Evolutionary conservation across 2,797 vertebrate genomes (phyloP).

Genomic region (Choloepus didactylus): DNA sequence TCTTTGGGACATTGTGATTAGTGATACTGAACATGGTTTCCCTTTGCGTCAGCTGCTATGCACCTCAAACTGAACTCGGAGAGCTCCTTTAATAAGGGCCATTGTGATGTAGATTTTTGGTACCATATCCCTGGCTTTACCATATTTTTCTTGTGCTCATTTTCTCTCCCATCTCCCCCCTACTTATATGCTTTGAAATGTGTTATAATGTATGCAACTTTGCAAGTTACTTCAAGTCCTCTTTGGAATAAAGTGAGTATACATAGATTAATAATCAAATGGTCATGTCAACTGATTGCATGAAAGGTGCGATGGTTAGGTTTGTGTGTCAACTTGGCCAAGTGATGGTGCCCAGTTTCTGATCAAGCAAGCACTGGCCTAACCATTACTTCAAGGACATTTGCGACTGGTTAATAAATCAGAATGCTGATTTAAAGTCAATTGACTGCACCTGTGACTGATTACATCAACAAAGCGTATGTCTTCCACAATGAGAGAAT

Average conservation of each 20-base stretch:
- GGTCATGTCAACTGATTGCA: neutral
- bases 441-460: no score
- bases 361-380: no score
- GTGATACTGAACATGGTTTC: neutral
- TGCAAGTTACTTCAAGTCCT: neutral
- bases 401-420: no score
- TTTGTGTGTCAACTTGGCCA: no score
- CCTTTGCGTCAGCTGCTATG: no score
- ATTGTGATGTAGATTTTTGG: fast-evolving
- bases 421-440: no score
- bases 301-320: neutral
- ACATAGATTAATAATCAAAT: neutral
- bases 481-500: no score
- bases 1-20: no score
- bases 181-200: neutral
- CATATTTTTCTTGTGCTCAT: neutral
- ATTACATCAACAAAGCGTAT: no score
- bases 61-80: no score
- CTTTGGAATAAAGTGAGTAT: neutral
- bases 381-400: no score
- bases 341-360: no score
- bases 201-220: neutral
- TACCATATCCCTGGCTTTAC: neutral
- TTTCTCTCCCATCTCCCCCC: neutral
- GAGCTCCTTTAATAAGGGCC: neutral